Percentiles rank a stretch among this genome's conserved stretches.
Evolutionary conservation across 2,888 invertebrate species (phyloP).

Genomic region (Ophioninae sp.): DNA sequence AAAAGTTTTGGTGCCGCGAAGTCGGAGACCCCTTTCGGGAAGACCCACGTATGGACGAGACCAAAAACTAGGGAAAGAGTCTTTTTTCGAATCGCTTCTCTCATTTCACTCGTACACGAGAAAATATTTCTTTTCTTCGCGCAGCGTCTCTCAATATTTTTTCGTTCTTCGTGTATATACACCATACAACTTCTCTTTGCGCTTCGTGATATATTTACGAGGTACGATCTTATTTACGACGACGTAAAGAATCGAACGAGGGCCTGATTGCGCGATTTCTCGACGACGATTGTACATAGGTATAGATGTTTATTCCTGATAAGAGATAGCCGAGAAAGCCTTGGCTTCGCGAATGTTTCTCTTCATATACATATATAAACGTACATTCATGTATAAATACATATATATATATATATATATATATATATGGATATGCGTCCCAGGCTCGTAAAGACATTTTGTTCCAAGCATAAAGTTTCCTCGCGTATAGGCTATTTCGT

Average conservation of each 20-base stretch:
- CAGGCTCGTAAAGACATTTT: conserved; percentile 67
- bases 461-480: conserved; percentile 58
- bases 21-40: conserved; percentile 32
- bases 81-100: conserved; percentile 31
- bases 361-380: neutral
- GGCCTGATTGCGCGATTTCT: conserved; percentile 69
- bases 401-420: conserved; percentile 6
- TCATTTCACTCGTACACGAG: conserved; percentile 33
- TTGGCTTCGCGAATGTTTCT: conserved; percentile 17
- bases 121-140: conserved; percentile 36
- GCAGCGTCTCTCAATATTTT: conserved; percentile 8
- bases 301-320: conserved; percentile 73
- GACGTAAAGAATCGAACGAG: conserved; percentile 67
- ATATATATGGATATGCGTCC: conserved; percentile 1
- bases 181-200: conserved; percentile 1
- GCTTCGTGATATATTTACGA: conserved; percentile 24
- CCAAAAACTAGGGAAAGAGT: neutral
- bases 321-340: conserved; percentile 67
- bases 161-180: neutral
- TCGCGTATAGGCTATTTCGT: conserved; percentile 16
- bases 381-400: neutral
- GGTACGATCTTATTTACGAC: conserved; percentile 72
- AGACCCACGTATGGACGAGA: neutral
- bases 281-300: conserved; percentile 59
- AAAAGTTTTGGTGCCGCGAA: conserved; percentile 51